Evolutionary conservation across 2,113 vertebrate species (phyloP), one percentile per base, ranked within the genome.

Genomic region (Ginglymostoma cirratum): DNA sequence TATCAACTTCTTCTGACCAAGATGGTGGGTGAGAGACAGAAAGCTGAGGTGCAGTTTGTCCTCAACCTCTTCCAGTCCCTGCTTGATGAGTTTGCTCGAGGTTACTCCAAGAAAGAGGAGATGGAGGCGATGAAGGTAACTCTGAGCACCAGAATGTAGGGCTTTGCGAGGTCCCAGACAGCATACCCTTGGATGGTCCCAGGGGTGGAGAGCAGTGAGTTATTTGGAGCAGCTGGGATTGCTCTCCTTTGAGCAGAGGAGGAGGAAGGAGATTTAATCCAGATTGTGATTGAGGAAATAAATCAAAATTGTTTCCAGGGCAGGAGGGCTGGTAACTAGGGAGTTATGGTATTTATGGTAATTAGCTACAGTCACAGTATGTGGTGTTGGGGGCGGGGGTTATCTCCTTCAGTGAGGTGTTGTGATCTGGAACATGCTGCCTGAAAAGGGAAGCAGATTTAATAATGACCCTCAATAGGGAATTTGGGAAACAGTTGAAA

Each of bases 41-140:
- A 99, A 97, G 97, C 96, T 0, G 99, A 99, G 96, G 97, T 99
- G 83, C 98, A 98, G 48, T 98, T 99, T 38, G 99, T 99, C 96
- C 98, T 99, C 96, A 99, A 99, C 96, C 98, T 99, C 87, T 99
- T 99, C 97, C 99, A 99, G 96, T 99, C 99, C 0, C 98, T 99
- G 96, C 97, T 99, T 95, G 99, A 99, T 4, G 99, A 99, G 61
- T 99, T 99, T 96, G 98, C 99, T 42, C 97, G 99, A 19, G 97
- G 98, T n/a, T 98, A 99, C 95, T 97, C 98, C 96, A 99, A 98
- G 97, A 99, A 98, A 52, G 98, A 98, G 96, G 99, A 99, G 78
- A 97, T 97, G 0, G 99, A 99, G 96, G 98, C 97, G 48, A 96
- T 96, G 19, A 99, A 99, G 98, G 98, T 99, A 87, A 65, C 72